Percentiles rank a stretch among this genome's conserved stretches.
These are phyloP conservation scores for Gasteruption jaculator DNA, from an alignment of 2,888 invertebrate species.

Conservation along the genomic window DNA sequence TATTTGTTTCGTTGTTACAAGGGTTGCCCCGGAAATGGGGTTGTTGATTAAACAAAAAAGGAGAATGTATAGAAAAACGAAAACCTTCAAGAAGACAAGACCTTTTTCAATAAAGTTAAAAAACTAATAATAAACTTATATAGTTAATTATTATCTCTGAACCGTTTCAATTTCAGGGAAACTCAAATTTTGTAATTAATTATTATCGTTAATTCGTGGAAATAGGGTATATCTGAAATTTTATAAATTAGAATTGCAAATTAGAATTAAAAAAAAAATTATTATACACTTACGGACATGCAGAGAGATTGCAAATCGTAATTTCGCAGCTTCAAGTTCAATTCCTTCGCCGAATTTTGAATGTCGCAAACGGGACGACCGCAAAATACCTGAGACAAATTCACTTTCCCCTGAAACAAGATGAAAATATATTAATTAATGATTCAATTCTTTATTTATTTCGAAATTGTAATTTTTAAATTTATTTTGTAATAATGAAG, in stretches of 20 bases:
- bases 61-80: no score
- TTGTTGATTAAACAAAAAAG: no score
- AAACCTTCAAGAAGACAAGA: no score
- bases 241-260: slow-evolving; percentile 4
- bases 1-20: no score
- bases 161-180: no score
- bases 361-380: slow-evolving; percentile 92
- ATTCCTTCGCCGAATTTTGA: slow-evolving; percentile 87
- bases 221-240: slow-evolving; percentile 1
- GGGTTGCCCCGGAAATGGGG: no score
- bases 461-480: neutral
- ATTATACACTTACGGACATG: slow-evolving; percentile 52
- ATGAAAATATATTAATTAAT: slow-evolving; percentile 9
- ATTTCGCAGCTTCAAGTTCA: slow-evolving; percentile 78
- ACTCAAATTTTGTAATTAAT: no score
- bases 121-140: no score
- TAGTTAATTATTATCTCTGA: no score
- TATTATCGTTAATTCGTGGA: no score
- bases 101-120: no score
- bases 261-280: slow-evolving; percentile 3
- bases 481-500: no score
- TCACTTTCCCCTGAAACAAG: slow-evolving; percentile 36
- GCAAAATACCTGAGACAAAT: slow-evolving; percentile 48
- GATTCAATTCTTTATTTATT: neutral
- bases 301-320: slow-evolving; percentile 87